Conservation (phyloP, 2,797 vertebrate genomes). For the Halcyon leucocephala region DNA sequence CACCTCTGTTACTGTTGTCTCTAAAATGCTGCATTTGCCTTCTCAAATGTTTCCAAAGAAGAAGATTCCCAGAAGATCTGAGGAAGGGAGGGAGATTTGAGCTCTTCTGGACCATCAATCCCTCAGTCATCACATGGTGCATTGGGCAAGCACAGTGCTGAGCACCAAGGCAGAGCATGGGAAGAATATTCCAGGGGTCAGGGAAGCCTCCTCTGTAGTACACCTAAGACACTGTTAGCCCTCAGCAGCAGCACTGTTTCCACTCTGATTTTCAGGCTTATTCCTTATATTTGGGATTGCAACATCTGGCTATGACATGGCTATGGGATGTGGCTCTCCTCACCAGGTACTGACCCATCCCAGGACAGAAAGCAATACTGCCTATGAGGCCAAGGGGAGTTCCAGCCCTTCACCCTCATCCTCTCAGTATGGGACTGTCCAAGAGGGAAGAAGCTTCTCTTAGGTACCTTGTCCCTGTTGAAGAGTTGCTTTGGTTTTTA, state of each 20-base stretch:
- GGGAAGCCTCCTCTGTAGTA: background rate
- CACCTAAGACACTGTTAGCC: background rate
- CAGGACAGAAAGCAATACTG: background rate
- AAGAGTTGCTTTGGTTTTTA: background rate
- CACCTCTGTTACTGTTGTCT: background rate
- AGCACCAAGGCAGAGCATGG: background rate
- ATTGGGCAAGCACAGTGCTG: background rate
- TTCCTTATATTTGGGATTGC: background rate
- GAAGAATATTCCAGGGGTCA: rapidly evolving
- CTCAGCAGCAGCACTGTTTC: background rate
- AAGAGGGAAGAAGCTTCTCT: background rate
- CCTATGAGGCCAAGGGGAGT: background rate
- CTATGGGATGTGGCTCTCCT: background rate
- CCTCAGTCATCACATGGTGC: background rate
- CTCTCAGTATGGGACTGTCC: background rate
- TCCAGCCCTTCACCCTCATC: rapidly evolving
- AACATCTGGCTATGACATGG: background rate
- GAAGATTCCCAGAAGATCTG: background rate
- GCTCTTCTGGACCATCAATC: background rate
- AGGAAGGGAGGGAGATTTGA: background rate
- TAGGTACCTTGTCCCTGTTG: background rate
- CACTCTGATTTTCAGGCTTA: background rate
- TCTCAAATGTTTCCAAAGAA: background rate
- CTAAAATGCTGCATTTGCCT: background rate
- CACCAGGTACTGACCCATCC: background rate